Conservation (phyloP, 1,140 invertebrate genomes). For the Hycleus cichorii region DNA sequence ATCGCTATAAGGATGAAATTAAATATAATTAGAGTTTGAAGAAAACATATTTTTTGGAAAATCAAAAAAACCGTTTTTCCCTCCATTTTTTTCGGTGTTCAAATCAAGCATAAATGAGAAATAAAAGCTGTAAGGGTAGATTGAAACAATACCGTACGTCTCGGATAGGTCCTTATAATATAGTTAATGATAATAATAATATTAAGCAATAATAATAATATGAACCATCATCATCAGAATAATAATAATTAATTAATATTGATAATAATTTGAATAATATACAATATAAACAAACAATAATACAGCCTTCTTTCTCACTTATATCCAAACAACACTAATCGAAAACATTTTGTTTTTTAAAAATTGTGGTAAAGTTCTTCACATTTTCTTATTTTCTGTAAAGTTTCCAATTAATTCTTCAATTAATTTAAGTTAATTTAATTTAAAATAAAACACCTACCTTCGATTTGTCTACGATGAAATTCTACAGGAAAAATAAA, state of each 20-base stretch:
- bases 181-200: too few species aligned
- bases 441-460: constrained; percentile 11
- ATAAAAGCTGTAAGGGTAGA: too few species aligned
- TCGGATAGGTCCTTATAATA: too few species aligned
- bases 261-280: constrained; percentile 25
- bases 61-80: too few species aligned
- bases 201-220: too few species aligned
- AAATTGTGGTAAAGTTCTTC: background rate
- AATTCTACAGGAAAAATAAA: constrained; percentile 20
- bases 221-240: background rate
- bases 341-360: too few species aligned
- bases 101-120: too few species aligned
- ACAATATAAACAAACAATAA: constrained; percentile 37
- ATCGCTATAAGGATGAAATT: too few species aligned
- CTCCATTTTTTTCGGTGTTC: too few species aligned
- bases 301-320: constrained; percentile 38
- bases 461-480: constrained; percentile 28
- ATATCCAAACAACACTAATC: constrained; percentile 10
- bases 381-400: constrained; percentile 27
- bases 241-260: background rate
- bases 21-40: too few species aligned
- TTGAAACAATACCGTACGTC: too few species aligned
- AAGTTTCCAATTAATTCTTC: background rate
- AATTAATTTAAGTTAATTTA: background rate
- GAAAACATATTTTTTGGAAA: too few species aligned